Base-by-base conservation (phyloP, 2,113 vertebrate genomes). In the Cavia porcellus region DNA sequence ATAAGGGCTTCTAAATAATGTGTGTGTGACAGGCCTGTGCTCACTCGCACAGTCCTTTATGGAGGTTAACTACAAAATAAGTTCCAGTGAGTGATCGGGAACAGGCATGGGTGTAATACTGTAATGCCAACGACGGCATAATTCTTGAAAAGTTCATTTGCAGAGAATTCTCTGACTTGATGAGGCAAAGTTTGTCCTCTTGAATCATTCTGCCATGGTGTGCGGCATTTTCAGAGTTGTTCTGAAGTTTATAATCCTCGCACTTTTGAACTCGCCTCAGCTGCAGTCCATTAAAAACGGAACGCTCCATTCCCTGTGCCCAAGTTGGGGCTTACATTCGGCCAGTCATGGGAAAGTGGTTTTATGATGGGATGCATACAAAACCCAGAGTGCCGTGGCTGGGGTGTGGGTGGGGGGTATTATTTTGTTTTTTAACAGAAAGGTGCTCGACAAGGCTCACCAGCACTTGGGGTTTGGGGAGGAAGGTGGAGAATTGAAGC, bases 61-160 rank as follows among this genome's bases (percentile, higher is more conserved):
- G 98, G 99, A 99, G 99, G 99, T 99, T 99, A 99, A 99, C 99
- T 99, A 99, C 99, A 99, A 99, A 99, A 99, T 99, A 99, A 99
- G 99, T 99, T 99, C 99, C 98, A 98, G 98, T 99, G 99, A 99
- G 98, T 98, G 99, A 99, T 99, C 98, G 98, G 98, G 98, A 98
- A 98, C 98, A 98, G 98, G 98, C 98, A 19, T 97, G 97, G 94
- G 97, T 91, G 98, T 97, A 98, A 98, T 91, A 96, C 98, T 95
- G 97, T 95, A 98, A 98, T 98, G 98, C 98, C 98, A 98, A 98
- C 96, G 97, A 98, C 86, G 83, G 97, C 98, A 98, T 98, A 98
- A 98, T 98, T 99, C 98, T 98, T 96, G 96, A 97, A 98, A 98
- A 99, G 98, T 98, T 99, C 98, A 98, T 98, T 98, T 98, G 98